A percentile compares a stretch with the other conserved stretches of the same genome.
phyloP scores from a whole-genome alignment of 2,113 vertebrate species.

The rabbit (Oryctolagus cuniculus) region mOryCun1.1 NC_091432.1:87701501-87702000 shows the following conservation, averaged over 20 bases:
- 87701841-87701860: background rate
- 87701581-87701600: background rate
- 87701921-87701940: background rate
- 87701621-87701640: background rate
- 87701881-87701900: slow-evolving; percentile 49
- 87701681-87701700: background rate
- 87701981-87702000: background rate
- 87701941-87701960: background rate
- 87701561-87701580: background rate
- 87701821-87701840: background rate
- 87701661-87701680: background rate
- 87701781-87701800: background rate
- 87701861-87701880: background rate
- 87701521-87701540: background rate
- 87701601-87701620: background rate
- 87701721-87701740: slow-evolving; percentile 1
- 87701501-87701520: background rate
- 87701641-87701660: background rate
- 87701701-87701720: background rate
- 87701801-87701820: slow-evolving; percentile 5
- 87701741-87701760: background rate
- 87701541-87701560: background rate
- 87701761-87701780: background rate
- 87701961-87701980: background rate
- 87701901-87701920: background rate